Evolutionary conservation across 2,797 vertebrate species (phyloP), one percentile per base, ranked within the genome.

Genomic region (Enteromius mattozi): DNA sequence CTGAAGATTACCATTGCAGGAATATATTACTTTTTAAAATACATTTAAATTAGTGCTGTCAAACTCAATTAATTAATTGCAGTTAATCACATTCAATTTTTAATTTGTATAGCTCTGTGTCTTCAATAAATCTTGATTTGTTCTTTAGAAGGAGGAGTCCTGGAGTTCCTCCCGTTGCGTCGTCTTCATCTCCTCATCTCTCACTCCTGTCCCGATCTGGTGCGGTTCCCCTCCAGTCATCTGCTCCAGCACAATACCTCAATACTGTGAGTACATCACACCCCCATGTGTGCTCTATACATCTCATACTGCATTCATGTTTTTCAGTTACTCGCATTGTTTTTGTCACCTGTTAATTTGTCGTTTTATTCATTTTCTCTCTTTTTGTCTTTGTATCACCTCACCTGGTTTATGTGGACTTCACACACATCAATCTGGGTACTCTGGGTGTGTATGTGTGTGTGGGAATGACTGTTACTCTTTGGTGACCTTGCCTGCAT

Each of bases 121-220:
- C 2, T 49, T 63, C 6, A 76, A 0, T 75, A 17, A 81, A 3
- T 82, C 0, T 59, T 63, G 3, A 19, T 27, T 33, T 68, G 2
- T 78, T 17, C 83, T 6, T 40, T 16, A 96, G 95, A 69, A 91
- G 94, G 75, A 94, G 94, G 87, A 92, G 92, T 89, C 94, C 94
- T 2, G 93, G 93, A 1, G 84, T 89, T 0, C 93, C 92, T 83
- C 89, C 93, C 45, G 90, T 94, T 17, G 89, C 93, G 1, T 92
- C 94, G 0, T 88, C 92, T 7, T 93, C 95, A 2, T 94, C 95
- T 24, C 90, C 94, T 86, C 95, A 95, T 87, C 91, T 95, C 40
- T 92, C 95, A 14, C 90, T 95, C 68, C 87, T 95, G 33, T 93
- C 95, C 74, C 94, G 93, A 42, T 77, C 94, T 35, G 92, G 93